A percentile compares a stretch with the other conserved stretches of the same genome.
phyloP scores from a whole-genome alignment of 2,797 vertebrate genomes.

The Centroberyx gerrardi region DNA sequence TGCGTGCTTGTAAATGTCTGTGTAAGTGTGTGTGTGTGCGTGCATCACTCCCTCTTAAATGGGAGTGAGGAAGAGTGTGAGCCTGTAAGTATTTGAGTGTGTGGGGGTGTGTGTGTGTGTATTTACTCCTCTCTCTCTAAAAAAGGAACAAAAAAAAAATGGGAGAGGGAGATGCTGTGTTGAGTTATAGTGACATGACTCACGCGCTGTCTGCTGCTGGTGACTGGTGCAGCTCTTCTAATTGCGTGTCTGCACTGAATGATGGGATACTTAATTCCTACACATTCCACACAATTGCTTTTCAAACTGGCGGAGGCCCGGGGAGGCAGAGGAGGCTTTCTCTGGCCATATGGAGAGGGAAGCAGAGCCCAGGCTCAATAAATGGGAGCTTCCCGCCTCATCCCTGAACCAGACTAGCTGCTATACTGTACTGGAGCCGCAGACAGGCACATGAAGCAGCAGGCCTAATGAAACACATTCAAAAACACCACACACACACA shows the following conservation, averaged over 20 bases:
- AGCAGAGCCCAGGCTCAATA: constrained; percentile 85
- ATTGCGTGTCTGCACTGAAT: constrained; percentile 96
- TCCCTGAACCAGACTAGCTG: constrained; percentile 63
- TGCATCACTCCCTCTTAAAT: constrained; percentile 8
- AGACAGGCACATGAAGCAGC: constrained; percentile 81
- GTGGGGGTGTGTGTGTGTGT: constrained; percentile 32
- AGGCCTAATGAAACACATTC: constrained; percentile 85
- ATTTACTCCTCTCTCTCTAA: constrained; percentile 40
- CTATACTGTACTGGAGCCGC: constrained; percentile 61
- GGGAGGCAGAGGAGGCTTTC: constrained; percentile 86
- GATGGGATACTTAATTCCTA: constrained; percentile 97
- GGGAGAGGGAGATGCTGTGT: constrained; percentile 54
- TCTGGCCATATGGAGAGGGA: constrained; percentile 91
- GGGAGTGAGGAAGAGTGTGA: constrained; percentile 27
- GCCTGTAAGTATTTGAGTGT: neutral
- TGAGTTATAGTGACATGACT: constrained; percentile 92
- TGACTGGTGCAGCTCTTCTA: constrained; percentile 94
- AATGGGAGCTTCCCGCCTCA: constrained; percentile 82
- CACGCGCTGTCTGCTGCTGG: constrained; percentile 86
- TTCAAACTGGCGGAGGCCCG: constrained; percentile 91
- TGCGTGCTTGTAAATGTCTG: constrained; percentile 34
- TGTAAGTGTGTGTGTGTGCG: constrained; percentile 41
- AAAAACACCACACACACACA: constrained; percentile 54
- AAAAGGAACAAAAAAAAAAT: constrained; percentile 48
- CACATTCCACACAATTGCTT: constrained; percentile 96